Evolutionary conservation across 2,888 invertebrate species (phyloP).

Genomic region (Dynastes grantii): DNA sequence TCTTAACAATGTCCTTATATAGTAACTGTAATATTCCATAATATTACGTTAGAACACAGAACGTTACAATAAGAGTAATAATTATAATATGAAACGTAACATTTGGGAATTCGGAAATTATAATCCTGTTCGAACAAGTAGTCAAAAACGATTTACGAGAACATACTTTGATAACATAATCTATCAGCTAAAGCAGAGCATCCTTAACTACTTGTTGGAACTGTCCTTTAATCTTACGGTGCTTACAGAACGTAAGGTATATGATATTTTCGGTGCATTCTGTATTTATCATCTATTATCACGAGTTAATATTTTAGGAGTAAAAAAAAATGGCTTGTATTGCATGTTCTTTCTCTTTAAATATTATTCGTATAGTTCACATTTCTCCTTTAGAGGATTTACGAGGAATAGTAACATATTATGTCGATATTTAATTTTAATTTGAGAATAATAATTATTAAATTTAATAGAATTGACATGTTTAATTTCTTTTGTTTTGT

Average conservation of each 20-base stretch:
- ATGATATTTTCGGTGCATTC: slow-evolving; percentile 38
- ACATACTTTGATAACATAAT: neutral
- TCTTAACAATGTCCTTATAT: slow-evolving; percentile 13
- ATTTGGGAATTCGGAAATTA: slow-evolving; percentile 8
- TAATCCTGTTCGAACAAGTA: slow-evolving; percentile 2
- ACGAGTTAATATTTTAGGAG: slow-evolving; percentile 5
- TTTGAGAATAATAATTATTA: neutral
- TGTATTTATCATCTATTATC: slow-evolving; percentile 40
- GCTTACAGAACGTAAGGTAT: slow-evolving; percentile 25
- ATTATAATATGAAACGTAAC: slow-evolving; percentile 19
- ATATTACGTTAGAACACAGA: slow-evolving; percentile 39
- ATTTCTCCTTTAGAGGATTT: neutral
- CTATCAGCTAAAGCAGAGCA: slow-evolving; percentile 5
- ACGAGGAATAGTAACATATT: neutral
- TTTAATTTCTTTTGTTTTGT: slow-evolving; percentile 18
- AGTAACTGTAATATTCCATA: slow-evolving; percentile 21
- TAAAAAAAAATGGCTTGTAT: neutral
- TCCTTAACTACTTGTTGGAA: slow-evolving; percentile 1
- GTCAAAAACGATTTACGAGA: neutral
- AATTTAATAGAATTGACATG: slow-evolving; percentile 40
- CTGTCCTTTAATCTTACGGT: slow-evolving; percentile 1
- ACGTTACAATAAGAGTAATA: slow-evolving; percentile 29
- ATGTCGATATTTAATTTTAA: neutral
- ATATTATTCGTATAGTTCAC: slow-evolving; percentile 13
- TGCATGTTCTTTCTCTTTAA: neutral